These are phyloP conservation scores for Drosophila prosaltans DNA, from an alignment of 1,140 invertebrate species.

Conservation along the genomic window DNA sequence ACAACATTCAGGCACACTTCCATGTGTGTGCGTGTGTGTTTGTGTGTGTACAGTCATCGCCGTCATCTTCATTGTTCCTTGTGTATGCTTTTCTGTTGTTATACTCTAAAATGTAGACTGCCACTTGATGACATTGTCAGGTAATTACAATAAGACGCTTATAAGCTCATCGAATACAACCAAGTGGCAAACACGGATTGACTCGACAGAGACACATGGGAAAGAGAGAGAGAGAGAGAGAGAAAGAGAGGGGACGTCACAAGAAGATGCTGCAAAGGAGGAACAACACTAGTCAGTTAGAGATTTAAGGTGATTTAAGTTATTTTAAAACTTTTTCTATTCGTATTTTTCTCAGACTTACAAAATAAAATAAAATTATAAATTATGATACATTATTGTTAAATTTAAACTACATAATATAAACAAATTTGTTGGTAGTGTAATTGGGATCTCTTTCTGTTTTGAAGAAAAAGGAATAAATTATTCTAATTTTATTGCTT, in stretches of 20 bases:
- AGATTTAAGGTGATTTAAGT: neutral
- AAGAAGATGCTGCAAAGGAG: no score
- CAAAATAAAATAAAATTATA: no score
- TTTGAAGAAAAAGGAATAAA: no score
- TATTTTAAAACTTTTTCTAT: neutral
- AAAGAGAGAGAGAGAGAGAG: neutral
- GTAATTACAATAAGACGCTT: slow-evolving; percentile 78
- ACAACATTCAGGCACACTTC: slow-evolving; percentile 2
- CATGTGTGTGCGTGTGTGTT: neutral
- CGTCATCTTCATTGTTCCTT: slow-evolving; percentile 7
- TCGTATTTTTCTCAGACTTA: no score
- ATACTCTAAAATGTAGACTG: slow-evolving; percentile 4
- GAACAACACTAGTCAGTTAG: neutral
- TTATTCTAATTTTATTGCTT: no score
- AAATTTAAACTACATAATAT: no score
- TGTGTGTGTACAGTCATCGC: neutral
- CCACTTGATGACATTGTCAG: slow-evolving; percentile 70
- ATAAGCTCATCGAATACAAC: slow-evolving; percentile 70
- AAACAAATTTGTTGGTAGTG: neutral
- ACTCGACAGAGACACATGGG: neutral
- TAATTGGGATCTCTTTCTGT: no score
- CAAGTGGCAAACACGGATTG: slow-evolving; percentile 51
- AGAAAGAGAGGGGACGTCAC: neutral
- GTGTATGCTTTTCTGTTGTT: slow-evolving; percentile 13
- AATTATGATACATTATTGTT: no score